Evolutionary conservation across 2,888 invertebrate species (phyloP), one percentile per base, ranked within the genome.

Genomic region (Plebejus argus): DNA sequence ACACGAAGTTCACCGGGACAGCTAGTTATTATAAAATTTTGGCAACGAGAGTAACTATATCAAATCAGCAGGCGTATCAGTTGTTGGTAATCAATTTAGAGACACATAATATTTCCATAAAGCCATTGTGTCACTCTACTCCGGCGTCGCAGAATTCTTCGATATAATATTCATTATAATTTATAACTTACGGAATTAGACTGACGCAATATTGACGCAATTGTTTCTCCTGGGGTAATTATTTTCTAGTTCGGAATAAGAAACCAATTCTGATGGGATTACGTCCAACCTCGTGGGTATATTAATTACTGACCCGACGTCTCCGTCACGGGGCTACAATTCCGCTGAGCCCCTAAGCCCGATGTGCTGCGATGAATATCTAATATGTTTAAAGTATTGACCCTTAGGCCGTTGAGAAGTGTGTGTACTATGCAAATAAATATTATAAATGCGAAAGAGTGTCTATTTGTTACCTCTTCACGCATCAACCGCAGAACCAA

Each of bases 231-330:
- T 20, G 1, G 39, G 71, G 71, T 23, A 35, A 35, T 71, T 71
- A 71, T 71, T 71, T 71, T 71, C 35, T 39, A 12, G 20, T n/a
- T 39, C 35, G 35, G 39, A 39, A 71, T 71, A 39, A n/a, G 71
- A 71, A 39, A 71, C 71, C 71, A 39, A 71, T 71, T 71, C 71
- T 39, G 5, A 71, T 20, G 20, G 71, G 39, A 71, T 71, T 71
- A 71, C 71, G 71, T 71, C 35, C 8, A 39, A 20, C 7, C 71
- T n/a, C n/a, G 20, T 35, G 70, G 71, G 71, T 71, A 10, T 71
- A 71, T 71, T 71, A 39, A 71, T 71, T 71, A 71, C 71, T 71
- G 70, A 71, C 39, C 71, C 71, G 8, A 23, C 39, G 71, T 71
- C 35, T 71, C 71, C n/a, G 1, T 61, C 23, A 23, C 61, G 61